Conservation (phyloP, 2,797 vertebrate genomes). For the Sternarchorhynchus goeldii region DNA sequence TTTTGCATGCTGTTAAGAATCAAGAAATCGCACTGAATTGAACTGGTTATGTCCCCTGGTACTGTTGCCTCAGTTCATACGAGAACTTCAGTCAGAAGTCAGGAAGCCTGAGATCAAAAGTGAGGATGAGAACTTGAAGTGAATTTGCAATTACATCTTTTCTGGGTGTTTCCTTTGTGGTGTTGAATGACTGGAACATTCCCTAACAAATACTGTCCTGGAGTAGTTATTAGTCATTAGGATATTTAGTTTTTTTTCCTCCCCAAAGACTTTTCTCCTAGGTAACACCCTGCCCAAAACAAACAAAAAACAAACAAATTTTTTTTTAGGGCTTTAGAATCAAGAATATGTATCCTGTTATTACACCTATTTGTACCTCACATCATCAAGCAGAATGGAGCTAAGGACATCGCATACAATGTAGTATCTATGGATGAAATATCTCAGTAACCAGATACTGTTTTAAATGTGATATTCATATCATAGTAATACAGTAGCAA, state of each 20-base stretch:
- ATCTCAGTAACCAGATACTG: not conserved
- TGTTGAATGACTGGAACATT: constrained; percentile 38
- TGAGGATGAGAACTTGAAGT: constrained; percentile 26
- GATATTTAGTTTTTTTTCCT: constrained; percentile 31
- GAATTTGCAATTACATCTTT: constrained; percentile 35
- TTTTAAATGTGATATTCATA: not conserved
- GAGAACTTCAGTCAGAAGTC: constrained; percentile 15
- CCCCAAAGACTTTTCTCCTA: constrained; percentile 4
- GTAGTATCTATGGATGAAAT: not conserved
- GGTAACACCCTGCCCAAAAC: constrained; percentile 6
- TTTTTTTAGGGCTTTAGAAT: not conserved
- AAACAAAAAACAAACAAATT: not conserved
- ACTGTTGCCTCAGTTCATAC: constrained; percentile 16
- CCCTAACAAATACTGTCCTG: constrained; percentile 29
- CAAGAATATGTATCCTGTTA: not conserved
- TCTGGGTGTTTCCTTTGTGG: constrained; percentile 44
- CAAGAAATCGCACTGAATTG: constrained; percentile 38
- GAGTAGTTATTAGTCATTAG: constrained; percentile 38
- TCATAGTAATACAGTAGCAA: not conserved
- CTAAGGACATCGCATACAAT: constrained; percentile 14
- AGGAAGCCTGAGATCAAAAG: constrained; percentile 41
- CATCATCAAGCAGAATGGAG: not conserved
- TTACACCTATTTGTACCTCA: not conserved
- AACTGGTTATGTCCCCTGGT: constrained; percentile 19
- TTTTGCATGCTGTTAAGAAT: constrained; percentile 28